Evolutionary conservation across 1,140 invertebrate species (phyloP).

Genomic region (Condylostylus longicornis): DNA sequence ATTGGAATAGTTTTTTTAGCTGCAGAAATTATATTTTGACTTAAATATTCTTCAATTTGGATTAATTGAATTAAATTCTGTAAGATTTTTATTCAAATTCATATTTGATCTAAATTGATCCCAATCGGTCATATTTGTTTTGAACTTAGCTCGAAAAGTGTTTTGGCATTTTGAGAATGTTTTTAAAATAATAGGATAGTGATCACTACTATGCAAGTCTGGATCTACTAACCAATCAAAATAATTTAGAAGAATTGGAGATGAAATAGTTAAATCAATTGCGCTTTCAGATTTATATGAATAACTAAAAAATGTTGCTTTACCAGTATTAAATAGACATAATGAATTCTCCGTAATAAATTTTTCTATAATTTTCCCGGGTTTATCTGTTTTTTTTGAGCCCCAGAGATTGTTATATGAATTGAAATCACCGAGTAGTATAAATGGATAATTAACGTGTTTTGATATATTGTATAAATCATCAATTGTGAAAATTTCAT

Average conservation of each 20-base stretch:
- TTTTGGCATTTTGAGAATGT: background rate
- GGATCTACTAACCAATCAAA: too few relatives aligned
- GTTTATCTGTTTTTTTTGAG: background rate
- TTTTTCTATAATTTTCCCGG: background rate
- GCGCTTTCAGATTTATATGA: background rate
- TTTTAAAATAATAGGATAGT: constrained; percentile 3
- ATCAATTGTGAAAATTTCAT: background rate
- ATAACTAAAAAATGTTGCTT: background rate
- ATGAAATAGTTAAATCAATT: too few relatives aligned
- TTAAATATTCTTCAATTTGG: background rate
- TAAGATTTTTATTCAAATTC: too few relatives aligned
- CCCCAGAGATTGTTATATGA: background rate
- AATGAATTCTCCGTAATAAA: background rate
- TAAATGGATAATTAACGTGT: background rate
- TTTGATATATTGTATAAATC: background rate
- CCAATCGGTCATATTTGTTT: background rate
- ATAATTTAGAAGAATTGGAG: too few relatives aligned
- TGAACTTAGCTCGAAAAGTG: constrained; percentile 2
- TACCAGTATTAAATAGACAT: too few relatives aligned
- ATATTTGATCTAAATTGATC: too few relatives aligned
- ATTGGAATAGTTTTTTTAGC: too few relatives aligned
- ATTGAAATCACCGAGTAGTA: too few relatives aligned
- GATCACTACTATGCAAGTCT: too few relatives aligned
- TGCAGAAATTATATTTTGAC: constrained; percentile 2
- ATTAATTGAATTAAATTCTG: too few relatives aligned